These are phyloP conservation scores for Caenorhabditis sp. DNA, from an alignment of 2,888 invertebrate species.

Conservation along the genomic window DNA sequence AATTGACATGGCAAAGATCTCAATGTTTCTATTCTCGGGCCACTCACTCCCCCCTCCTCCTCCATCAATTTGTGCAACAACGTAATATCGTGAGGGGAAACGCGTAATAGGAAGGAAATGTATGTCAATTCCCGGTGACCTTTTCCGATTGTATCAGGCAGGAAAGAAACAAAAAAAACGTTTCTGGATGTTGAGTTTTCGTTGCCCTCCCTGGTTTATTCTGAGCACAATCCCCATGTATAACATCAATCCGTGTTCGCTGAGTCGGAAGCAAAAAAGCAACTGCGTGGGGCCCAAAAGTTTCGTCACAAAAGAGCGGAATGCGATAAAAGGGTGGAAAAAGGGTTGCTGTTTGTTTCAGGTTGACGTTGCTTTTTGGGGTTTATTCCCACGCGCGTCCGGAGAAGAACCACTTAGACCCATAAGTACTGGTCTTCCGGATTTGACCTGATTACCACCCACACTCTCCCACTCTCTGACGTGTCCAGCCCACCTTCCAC, in stretches of 20 bases:
- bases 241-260: constrained; percentile 14
- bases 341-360: constrained; percentile 20
- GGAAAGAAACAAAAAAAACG: constrained; percentile 28
- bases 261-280: constrained; percentile 39
- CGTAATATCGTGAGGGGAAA: constrained; percentile 21
- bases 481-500: constrained; percentile 2
- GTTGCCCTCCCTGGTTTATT: not conserved
- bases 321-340: not conserved
- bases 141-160: constrained; percentile 22
- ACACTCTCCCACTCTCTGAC: constrained; percentile 19
- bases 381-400: constrained; percentile 44
- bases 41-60: not conserved
- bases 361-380: constrained; percentile 2
- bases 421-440: constrained; percentile 11
- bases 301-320: constrained; percentile 33
- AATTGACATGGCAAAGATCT: constrained; percentile 23
- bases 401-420: not conserved
- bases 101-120: constrained; percentile 49
- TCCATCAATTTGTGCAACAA: not conserved
- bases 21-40: constrained; percentile 42
- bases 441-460: constrained; percentile 47
- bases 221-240: not conserved
- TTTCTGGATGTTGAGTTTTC: constrained; percentile 21
- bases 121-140: constrained; percentile 26
- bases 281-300: constrained; percentile 49